Conservation (phyloP, 2,113 vertebrate genomes). For the Danio rerio region GRCz12tu NC_133198.1:19536501-19537000, state of each 20-base stretch:
- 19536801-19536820: slow-evolving; percentile 84
- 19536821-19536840: slow-evolving; percentile 80
- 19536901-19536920: slow-evolving; percentile 63
- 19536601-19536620: neutral
- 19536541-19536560: neutral
- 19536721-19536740: slow-evolving; percentile 11
- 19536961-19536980: slow-evolving; percentile 58
- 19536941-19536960: slow-evolving; percentile 3
- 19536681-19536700: slow-evolving; percentile 8
- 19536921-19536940: slow-evolving; percentile 59
- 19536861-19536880: slow-evolving; percentile 73
- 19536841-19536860: slow-evolving; percentile 82
- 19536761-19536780: slow-evolving; percentile 72
- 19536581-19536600: too few species aligned
- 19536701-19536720: neutral
- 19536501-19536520: too few species aligned
- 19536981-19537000: slow-evolving; percentile 42
- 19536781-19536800: slow-evolving; percentile 84
- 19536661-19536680: neutral
- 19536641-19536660: neutral
- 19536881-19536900: slow-evolving; percentile 75
- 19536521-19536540: too few species aligned
- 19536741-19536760: slow-evolving; percentile 60
- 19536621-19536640: neutral
- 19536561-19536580: neutral